Evolutionary conservation across 2,888 invertebrate species (phyloP).

Genomic region (Latheticus oryzae): DNA sequence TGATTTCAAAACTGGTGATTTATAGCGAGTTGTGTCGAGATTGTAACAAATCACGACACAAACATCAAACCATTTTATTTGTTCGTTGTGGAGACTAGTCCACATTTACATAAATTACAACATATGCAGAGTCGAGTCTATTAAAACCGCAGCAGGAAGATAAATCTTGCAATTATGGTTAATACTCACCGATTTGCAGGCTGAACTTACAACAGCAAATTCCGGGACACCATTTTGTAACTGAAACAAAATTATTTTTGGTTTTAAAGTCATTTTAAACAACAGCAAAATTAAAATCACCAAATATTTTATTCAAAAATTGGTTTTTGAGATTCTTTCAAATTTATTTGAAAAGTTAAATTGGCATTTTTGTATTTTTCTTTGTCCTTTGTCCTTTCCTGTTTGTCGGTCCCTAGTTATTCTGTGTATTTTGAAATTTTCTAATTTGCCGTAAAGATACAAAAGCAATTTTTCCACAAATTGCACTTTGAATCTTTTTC

Average conservation of each 20-base stretch:
- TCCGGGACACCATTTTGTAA: conserved; percentile 42
- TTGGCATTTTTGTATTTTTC: no score
- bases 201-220: conserved; percentile 47
- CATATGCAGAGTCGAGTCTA: conserved; percentile 24
- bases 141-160: conserved; percentile 42
- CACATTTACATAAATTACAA: conserved; percentile 35
- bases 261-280: no score
- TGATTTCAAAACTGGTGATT: background rate
- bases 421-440: no score
- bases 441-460: no score
- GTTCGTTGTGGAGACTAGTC: conserved; percentile 5
- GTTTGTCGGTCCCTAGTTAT: no score
- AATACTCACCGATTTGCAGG: conserved; percentile 52
- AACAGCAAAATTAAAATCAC: no score
- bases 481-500: conserved; percentile 4
- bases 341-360: no score
- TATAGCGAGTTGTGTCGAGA: background rate
- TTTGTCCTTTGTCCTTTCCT: no score
- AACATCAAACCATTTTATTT: conserved; percentile 14
- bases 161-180: conserved; percentile 50
- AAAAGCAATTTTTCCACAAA: no score
- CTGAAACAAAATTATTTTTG: conserved; percentile 41
- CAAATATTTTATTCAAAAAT: no score
- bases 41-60: conserved; percentile 13
- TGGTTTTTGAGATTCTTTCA: no score